Percentiles rank a stretch among this genome's conserved stretches.
These are phyloP conservation scores for Agelastica alni DNA, from an alignment of 2,888 invertebrate genomes.

Conservation along the genomic window DNA sequence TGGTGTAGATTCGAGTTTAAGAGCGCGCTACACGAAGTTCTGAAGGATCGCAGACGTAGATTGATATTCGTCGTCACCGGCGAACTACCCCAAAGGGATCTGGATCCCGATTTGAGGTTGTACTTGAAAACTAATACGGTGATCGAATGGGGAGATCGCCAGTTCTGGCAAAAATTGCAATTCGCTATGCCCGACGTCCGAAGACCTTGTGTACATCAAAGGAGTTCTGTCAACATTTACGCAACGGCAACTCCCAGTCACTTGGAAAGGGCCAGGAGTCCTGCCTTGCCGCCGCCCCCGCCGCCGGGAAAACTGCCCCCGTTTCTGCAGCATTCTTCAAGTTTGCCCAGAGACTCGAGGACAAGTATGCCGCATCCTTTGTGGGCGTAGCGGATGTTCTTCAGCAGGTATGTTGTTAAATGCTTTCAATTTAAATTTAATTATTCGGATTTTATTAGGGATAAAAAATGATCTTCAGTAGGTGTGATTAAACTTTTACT, in stretches of 20 bases:
- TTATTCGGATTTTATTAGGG: too few relatives aligned
- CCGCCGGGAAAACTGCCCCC: conserved; percentile 67
- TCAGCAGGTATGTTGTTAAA: conserved; percentile 53
- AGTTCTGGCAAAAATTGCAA: conserved; percentile 95
- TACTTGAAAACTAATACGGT: conserved; percentile 90
- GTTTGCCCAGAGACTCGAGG: conserved; percentile 57
- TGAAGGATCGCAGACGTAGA: conserved; percentile 83
- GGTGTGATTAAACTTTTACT: too few relatives aligned
- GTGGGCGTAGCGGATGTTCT: conserved; percentile 79
- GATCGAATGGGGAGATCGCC: conserved; percentile 91
- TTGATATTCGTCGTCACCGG: conserved; percentile 90
- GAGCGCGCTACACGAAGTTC: conserved; percentile 87
- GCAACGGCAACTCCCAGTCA: conserved; percentile 62
- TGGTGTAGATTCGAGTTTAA: conserved; percentile 96
- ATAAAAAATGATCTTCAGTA: too few relatives aligned
- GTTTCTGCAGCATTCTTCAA: conserved; percentile 59
- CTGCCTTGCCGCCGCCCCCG: conserved; percentile 63
- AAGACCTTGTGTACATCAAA: conserved; percentile 66
- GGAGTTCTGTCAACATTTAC: conserved; percentile 73
- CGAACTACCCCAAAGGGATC: conserved; percentile 84
- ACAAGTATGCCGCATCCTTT: conserved; percentile 69
- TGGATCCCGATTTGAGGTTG: conserved; percentile 87
- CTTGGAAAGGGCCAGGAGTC: conserved; percentile 62
- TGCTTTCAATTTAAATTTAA: neutral
- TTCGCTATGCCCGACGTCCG: conserved; percentile 86